Evolutionary conservation across 2,797 vertebrate genomes (phyloP), one percentile per base, ranked within the genome.

Genomic region (Danio aesculapii): DNA sequence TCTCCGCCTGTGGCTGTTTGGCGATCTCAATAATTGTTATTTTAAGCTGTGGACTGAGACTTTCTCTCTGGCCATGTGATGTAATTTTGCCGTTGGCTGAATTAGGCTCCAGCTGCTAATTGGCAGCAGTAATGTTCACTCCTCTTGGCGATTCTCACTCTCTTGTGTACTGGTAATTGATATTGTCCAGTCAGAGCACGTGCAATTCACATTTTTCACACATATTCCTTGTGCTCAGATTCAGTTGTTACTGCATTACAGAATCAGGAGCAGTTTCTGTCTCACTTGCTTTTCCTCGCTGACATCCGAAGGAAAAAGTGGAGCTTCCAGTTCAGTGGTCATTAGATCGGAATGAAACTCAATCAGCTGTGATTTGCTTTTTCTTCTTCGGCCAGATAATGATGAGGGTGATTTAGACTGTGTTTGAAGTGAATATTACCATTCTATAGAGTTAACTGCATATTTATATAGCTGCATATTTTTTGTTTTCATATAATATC

Each of bases 71-170:
- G 21, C 49, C 47, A 30, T 67, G 16, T 62, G 19, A 75, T 79
- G 73, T 47, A n/a, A 6, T 53, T 63, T 73, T 39, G 74, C 82
- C 3, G 5, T 63, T 44, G 68, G 58, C 59, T 59, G 21, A 49
- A 50, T 30, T 78, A 58, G 57, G 21, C 76, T 69, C 76, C 76
- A 64, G 68, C 77, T 71, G 47, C 68, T 71, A 46, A 71, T 64
- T 73, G 69, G 59, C 69, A 64, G 50, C 52, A 58, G 21, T 66
- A 58, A 39, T 72, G 58, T 43, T 44, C 52, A 47, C 43, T 19
- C 17, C 16, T 41, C 17, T 46, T 4, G 43, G 39, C 13, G 21
- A 46, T 63, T 52, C 19, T 43, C 47, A 61, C 55, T 71, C 30
- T 52, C 43, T 61, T 62, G 75, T 52, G 77, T 70, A 13, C 43